These are phyloP conservation scores for Drosophila funebris DNA, from an alignment of 1,140 invertebrate species.

Conservation along the genomic window DNA sequence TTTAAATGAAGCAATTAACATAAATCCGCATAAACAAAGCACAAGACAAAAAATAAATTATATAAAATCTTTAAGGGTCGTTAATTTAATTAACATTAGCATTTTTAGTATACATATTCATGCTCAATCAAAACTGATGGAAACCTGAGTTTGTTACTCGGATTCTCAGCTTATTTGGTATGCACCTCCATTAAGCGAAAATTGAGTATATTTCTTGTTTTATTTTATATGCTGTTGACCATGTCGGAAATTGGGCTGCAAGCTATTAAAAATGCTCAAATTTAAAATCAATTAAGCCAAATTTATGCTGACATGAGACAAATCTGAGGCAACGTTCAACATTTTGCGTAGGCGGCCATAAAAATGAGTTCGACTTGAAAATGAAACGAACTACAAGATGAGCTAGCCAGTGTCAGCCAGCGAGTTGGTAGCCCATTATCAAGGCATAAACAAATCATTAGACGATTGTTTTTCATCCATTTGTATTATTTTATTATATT, in stretches of 20 bases:
- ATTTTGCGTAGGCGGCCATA: slow-evolving; percentile 71
- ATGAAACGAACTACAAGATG: slow-evolving; percentile 44
- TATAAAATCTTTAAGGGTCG: slow-evolving; percentile 56
- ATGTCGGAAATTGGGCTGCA: slow-evolving; percentile 63
- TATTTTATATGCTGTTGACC: slow-evolving; percentile 35
- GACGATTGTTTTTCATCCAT: slow-evolving; percentile 9
- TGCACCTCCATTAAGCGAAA: slow-evolving; percentile 58
- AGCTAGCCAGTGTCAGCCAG: neutral
- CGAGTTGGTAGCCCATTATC: slow-evolving; percentile 57
- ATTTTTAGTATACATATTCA: slow-evolving; percentile 73
- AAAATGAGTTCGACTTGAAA: slow-evolving; percentile 36
- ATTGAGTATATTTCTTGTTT: slow-evolving; percentile 54
- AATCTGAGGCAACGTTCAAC: slow-evolving; percentile 52
- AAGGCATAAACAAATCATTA: slow-evolving; percentile 75
- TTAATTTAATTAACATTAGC: slow-evolving; percentile 75
- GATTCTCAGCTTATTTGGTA: slow-evolving; percentile 62
- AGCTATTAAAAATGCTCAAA: slow-evolving; percentile 70
- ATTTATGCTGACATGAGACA: slow-evolving; percentile 80
- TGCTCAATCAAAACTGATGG: slow-evolving; percentile 60
- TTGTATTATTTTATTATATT: slow-evolving; percentile 3
- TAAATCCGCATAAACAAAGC: slow-evolving; percentile 13
- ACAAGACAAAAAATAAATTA: slow-evolving; percentile 49
- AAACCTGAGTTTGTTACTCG: slow-evolving; percentile 16
- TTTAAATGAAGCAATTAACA: slow-evolving; percentile 35
- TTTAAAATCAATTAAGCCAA: slow-evolving; percentile 80